phyloP scores from a whole-genome alignment of 2,888 invertebrate species.

The Volucella inanis region DNA sequence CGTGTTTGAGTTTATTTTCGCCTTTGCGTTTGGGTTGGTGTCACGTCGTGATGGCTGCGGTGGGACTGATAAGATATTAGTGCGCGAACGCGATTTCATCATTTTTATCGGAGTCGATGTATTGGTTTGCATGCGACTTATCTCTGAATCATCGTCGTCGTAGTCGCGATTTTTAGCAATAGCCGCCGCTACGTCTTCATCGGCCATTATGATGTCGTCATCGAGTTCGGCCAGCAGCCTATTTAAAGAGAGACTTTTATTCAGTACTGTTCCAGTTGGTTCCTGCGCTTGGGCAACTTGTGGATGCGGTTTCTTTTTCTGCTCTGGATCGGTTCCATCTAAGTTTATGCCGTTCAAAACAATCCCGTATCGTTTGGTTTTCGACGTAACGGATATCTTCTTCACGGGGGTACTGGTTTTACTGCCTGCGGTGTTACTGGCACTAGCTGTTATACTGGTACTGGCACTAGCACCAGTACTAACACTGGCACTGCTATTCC shows the following conservation, averaged over 20 bases:
- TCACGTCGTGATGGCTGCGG: conserved; percentile 64
- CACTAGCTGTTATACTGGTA: conserved; percentile 8
- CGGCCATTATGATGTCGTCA: conserved; percentile 78
- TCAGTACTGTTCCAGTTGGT: conserved; percentile 30
- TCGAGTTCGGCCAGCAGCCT: conserved; percentile 78
- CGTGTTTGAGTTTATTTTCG: conserved; percentile 70
- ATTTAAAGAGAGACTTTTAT: conserved; percentile 76
- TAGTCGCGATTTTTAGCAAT: conserved; percentile 77
- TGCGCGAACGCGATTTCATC: conserved; percentile 83
- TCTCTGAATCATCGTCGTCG: conserved; percentile 84
- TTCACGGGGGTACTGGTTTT: conserved; percentile 64
- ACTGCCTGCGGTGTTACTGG: conserved; percentile 45
- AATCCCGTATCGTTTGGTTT: conserved; percentile 82
- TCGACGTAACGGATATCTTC: conserved; percentile 75
- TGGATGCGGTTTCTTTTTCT: conserved; percentile 63
- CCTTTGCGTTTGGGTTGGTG: conserved; percentile 66
- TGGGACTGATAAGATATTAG: conserved; percentile 85
- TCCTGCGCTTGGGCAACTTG: conserved; percentile 55
- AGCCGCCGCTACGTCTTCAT: conserved; percentile 57
- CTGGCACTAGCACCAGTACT: too few relatives aligned
- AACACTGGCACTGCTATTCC: conserved; percentile 49
- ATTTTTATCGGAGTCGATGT: conserved; percentile 83
- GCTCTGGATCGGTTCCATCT: conserved; percentile 76
- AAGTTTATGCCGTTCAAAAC: conserved; percentile 81
- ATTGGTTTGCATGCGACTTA: conserved; percentile 83